Evolutionary conservation across 1,140 invertebrate species (phyloP), one percentile per base, ranked within the genome.

Genomic region (Ooceraea biroi): DNA sequence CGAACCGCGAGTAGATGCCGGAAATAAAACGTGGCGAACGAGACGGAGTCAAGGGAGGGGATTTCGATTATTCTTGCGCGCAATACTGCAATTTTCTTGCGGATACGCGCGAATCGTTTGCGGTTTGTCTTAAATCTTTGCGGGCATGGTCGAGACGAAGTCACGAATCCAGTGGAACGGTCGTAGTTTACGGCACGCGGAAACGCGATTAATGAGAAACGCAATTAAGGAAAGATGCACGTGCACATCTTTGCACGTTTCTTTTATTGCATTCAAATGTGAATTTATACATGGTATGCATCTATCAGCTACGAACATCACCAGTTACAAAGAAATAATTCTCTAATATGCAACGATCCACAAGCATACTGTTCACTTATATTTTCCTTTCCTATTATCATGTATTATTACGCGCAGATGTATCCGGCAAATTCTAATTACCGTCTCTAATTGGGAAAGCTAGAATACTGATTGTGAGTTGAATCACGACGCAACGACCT

Each of bases 1-100:
- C 44, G 58, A 82, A n/a, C 52, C 68, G 65, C 77, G 50, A 58
- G 77, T 82, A 41, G 46, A 58, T 44, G 46, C 46, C 69, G 68
- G 68, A 83, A 83, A 83, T 83, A 73, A 73, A 83, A 63, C 68
- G 69, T 22, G 30, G 19, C 25, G 46, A 66, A 41, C 74, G 61
- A n/a, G 61, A n/a, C 27, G 25, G 50, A 17, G 44, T 48, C n/a
- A 48, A 27, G 44, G 60, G 19, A 30, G 10, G 17, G 52, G 57
- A 83, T 83, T 83, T 83, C 69, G 58, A 73, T 83, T 73, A 74
- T 74, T 72, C 25, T 46, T 52, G 55, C 50, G 19, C 19, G 71
- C 63, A 19, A 44, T 22, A 19, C 61, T 22, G 46, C 46, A 55
- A 46, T 66, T 77, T 77, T 14, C 61, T 77, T 14, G 46, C 58